These are phyloP conservation scores for Chrysoperla carnea DNA, from an alignment of 1,140 invertebrate genomes.

Conservation along the genomic window DNA sequence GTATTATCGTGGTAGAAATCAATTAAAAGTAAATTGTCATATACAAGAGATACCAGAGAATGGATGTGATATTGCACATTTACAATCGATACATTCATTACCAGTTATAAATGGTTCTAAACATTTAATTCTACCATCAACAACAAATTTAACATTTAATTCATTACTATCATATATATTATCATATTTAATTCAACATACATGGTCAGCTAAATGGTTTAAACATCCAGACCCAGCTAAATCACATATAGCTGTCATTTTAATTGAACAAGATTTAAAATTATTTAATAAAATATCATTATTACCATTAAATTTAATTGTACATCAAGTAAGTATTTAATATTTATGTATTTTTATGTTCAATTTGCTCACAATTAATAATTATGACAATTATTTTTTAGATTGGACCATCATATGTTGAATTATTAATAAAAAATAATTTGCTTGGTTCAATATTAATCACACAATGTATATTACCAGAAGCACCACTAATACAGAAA, in stretches of 20 bases:
- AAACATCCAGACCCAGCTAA: no score
- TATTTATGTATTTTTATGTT: neutral
- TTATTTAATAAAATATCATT: no score
- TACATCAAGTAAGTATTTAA: no score
- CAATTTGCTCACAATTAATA: no score
- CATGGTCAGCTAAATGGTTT: no score
- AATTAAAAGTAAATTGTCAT: neutral
- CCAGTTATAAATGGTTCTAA: conserved; percentile 30
- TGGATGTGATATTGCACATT: conserved; percentile 68
- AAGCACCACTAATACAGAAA: conserved; percentile 59
- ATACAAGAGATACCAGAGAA: conserved; percentile 81
- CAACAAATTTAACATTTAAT: no score
- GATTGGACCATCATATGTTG: conserved; percentile 67
- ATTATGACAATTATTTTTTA: conserved; percentile 29
- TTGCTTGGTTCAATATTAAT: conserved; percentile 46
- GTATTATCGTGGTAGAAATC: conserved; percentile 50
- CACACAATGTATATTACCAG: conserved; percentile 61
- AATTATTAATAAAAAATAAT: conserved; percentile 37
- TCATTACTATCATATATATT: no score
- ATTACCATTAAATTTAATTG: no score
- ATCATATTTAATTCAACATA: no score
- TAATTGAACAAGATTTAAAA: no score
- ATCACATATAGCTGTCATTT: no score
- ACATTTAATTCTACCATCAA: no score
- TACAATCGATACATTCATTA: conserved; percentile 53